Conservation (phyloP, 2,888 invertebrate genomes). For the Coleophora deauratella region DNA sequence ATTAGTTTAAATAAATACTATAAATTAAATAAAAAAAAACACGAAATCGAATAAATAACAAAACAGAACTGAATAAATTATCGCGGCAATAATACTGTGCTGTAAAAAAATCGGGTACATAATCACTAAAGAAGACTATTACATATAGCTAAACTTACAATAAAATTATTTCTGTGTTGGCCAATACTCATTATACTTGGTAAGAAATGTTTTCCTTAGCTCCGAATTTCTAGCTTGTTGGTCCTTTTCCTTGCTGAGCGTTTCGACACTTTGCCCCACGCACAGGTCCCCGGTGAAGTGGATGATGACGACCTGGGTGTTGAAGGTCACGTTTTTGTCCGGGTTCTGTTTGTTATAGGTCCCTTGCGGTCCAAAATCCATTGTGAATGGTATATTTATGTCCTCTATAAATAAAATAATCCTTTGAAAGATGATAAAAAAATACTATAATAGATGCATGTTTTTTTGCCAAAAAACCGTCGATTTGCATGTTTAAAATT, state of each 20-base stretch:
- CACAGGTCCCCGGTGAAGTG: conserved; percentile 76
- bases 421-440: too few species aligned
- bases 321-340: conserved; percentile 65
- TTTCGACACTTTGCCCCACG: conserved; percentile 72
- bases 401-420: conserved; percentile 29
- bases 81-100: conserved; percentile 3
- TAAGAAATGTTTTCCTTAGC: conserved; percentile 71
- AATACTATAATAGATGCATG: too few species aligned
- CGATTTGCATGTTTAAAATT: too few species aligned
- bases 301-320: conserved; percentile 75
- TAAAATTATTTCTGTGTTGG: conserved; percentile 53
- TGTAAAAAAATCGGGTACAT: conserved; percentile 14
- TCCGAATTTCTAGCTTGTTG: conserved; percentile 77
- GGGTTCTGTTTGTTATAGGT: conserved; percentile 48
- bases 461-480: too few species aligned
- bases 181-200: conserved; percentile 67
- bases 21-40: conserved; percentile 22
- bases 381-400: conserved; percentile 36
- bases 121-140: conserved; percentile 26
- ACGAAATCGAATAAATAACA: conserved; percentile 20
- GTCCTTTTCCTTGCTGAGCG: conserved; percentile 76
- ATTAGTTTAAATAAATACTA: not conserved
- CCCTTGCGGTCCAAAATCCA: conserved; percentile 45
- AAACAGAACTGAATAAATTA: not conserved
- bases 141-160: conserved; percentile 26